phyloP scores from a whole-genome alignment of 2,888 invertebrate genomes.

The Diplazon laetatorius region DNA sequence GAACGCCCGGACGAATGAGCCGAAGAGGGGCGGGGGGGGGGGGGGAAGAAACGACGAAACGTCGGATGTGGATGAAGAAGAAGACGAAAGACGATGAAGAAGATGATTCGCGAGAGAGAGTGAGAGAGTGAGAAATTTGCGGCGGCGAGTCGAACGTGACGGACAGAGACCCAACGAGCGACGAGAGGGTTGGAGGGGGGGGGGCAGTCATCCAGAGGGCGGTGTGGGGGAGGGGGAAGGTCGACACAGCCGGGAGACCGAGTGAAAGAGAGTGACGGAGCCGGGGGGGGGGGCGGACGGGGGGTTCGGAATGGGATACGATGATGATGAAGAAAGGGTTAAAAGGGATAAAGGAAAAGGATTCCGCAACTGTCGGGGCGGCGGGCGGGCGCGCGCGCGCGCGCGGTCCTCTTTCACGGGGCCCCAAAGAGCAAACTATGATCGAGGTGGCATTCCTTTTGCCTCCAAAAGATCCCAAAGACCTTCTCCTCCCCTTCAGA shows the following conservation, averaged over 20 bases:
- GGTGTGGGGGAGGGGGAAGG: too few species aligned
- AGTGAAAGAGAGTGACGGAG: constrained; percentile 31
- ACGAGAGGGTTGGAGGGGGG: constrained; percentile 10
- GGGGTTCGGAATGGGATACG: constrained; percentile 18
- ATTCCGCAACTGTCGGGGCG: constrained; percentile 75
- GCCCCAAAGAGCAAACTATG: constrained; percentile 79
- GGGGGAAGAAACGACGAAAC: constrained; percentile 44
- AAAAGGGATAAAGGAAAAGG: constrained; percentile 69
- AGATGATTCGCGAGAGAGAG: constrained; percentile 45
- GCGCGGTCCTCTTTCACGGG: constrained; percentile 74
- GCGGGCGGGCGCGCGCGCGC: constrained; percentile 66
- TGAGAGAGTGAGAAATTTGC: constrained; percentile 37
- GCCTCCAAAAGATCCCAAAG: constrained; percentile 76
- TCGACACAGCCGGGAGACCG: constrained; percentile 53
- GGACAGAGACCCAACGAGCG: constrained; percentile 53
- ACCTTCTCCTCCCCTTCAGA: constrained; percentile 28
- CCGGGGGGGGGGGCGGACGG: too few species aligned
- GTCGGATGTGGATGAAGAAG: constrained; percentile 14
- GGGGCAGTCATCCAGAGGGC: constrained; percentile 43
- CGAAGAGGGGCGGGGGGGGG: constrained; percentile 7
- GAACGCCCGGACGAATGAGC: constrained; percentile 30
- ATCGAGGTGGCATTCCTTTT: constrained; percentile 79
- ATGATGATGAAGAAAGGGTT: constrained; percentile 48
- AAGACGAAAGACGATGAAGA: constrained; percentile 49
- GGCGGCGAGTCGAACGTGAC: constrained; percentile 38